These are phyloP conservation scores for Zaprionus africanus DNA, from an alignment of 1,140 invertebrate species.

Conservation along the genomic window DNA sequence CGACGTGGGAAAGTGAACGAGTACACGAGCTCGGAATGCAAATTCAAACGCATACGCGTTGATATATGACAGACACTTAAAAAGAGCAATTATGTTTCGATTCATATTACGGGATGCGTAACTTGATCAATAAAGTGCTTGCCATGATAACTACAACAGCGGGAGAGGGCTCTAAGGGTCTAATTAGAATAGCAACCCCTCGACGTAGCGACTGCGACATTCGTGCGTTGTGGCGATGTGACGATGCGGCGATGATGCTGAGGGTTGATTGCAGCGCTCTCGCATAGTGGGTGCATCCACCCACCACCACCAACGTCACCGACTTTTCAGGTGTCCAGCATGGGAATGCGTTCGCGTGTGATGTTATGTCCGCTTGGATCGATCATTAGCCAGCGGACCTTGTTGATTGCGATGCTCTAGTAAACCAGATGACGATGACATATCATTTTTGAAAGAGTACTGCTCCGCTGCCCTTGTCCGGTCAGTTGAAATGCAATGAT, in stretches of 20 bases:
- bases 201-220: background rate
- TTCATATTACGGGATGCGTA: constrained; percentile 81
- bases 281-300: constrained; percentile 21
- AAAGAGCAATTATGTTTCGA: constrained; percentile 80
- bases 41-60: constrained; percentile 47
- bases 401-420: constrained; percentile 67
- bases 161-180: constrained; percentile 42
- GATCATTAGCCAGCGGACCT: constrained; percentile 55
- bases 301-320: constrained; percentile 34
- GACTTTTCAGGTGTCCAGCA: constrained; percentile 68
- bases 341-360: constrained; percentile 82
- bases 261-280: constrained; percentile 18
- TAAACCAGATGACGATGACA: constrained; percentile 84
- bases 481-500: constrained; percentile 35
- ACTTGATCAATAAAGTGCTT: constrained; percentile 83
- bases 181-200: constrained; percentile 65
- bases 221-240: constrained; percentile 17
- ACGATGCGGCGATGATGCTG: constrained; percentile 37
- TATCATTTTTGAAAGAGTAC: constrained; percentile 57
- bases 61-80: constrained; percentile 76
- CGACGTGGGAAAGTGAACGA: constrained; percentile 52
- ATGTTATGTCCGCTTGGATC: constrained; percentile 58
- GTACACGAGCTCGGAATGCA: constrained; percentile 23
- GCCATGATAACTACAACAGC: constrained; percentile 67
- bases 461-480: constrained; percentile 26